These are phyloP conservation scores for Plutomurus gul DNA, from an alignment of 1,140 invertebrate genomes.

Conservation along the genomic window DNA sequence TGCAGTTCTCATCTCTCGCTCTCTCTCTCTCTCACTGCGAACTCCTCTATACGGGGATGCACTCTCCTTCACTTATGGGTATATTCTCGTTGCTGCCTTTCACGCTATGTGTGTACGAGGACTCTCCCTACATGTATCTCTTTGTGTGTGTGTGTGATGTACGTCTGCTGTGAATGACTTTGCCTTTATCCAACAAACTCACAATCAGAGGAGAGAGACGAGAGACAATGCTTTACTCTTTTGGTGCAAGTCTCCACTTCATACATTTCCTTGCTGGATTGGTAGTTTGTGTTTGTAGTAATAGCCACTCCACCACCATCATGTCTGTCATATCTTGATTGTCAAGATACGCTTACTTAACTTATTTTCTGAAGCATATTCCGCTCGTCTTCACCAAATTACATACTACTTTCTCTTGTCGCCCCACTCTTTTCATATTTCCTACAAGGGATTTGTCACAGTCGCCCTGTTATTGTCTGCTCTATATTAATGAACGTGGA, in stretches of 20 bases:
- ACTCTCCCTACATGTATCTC: no score
- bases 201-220: neutral
- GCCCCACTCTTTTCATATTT: neutral
- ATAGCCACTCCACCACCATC: neutral
- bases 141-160: no score
- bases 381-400: neutral
- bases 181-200: neutral
- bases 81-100: no score
- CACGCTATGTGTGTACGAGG: no score
- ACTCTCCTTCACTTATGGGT: neutral
- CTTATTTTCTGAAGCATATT: slow-evolving; percentile 1
- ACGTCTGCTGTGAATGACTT: no score
- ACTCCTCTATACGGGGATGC: neutral
- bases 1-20: neutral
- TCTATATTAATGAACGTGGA: no score
- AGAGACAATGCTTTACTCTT: neutral
- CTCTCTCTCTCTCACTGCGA: neutral
- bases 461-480: neutral
- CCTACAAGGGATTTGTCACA: neutral
- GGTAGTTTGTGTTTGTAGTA: neutral
- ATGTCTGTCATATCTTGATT: neutral
- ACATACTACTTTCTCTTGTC: slow-evolving; percentile 3
- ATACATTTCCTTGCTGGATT: no score
- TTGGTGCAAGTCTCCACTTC: no score
- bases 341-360: slow-evolving; percentile 5